Percentiles rank a stretch among this genome's conserved stretches.
Conservation (phyloP, 2,113 vertebrate species). For the Lontra canadensis region DNA sequence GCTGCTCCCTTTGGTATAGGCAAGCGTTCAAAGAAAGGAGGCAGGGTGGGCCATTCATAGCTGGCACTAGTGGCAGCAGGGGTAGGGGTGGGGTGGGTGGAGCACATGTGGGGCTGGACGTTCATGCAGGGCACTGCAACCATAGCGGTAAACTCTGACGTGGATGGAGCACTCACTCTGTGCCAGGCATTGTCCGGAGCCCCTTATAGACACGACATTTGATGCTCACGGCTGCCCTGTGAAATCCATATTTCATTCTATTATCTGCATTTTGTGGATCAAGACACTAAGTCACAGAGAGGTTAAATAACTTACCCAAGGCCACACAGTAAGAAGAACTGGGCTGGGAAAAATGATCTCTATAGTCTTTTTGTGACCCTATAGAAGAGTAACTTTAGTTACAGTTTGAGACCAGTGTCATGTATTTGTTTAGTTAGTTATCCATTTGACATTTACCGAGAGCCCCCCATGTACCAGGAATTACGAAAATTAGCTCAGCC, state of each 20-base stretch:
- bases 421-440: neutral
- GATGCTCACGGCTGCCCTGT: fast-evolving
- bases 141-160: neutral
- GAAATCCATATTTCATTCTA: neutral
- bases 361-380: neutral
- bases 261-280: neutral
- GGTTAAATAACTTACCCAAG: neutral
- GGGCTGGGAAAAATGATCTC: neutral
- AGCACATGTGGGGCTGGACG: neutral
- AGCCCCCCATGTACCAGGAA: neutral
- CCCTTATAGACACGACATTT: neutral
- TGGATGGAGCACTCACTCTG: neutral
- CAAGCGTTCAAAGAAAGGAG: neutral
- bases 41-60: neutral
- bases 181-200: neutral
- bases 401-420: neutral
- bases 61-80: neutral
- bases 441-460: neutral
- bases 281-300: neutral
- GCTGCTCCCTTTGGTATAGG: neutral
- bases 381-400: neutral
- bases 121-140: neutral
- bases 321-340: neutral
- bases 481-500: neutral
- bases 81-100: too few species aligned